A percentile compares a stretch with the other conserved stretches of the same genome.
Evolutionary conservation across 2,113 vertebrate species (phyloP).

Genomic region (Enhydra lutris): DNA sequence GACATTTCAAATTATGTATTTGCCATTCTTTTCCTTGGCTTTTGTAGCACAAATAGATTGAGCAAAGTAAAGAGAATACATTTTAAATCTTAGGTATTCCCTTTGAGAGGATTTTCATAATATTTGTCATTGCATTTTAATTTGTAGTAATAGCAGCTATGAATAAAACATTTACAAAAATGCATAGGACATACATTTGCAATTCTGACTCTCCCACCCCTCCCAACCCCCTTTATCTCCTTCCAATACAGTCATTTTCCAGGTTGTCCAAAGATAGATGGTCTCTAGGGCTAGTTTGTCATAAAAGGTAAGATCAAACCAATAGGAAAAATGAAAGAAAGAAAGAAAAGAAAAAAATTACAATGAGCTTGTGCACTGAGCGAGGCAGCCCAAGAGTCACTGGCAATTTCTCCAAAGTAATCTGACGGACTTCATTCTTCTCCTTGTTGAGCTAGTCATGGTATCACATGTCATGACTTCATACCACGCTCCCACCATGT

Average conservation of each 20-base stretch:
- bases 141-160: conserved; percentile 14
- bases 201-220: not conserved
- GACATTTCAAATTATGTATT: conserved; percentile 50
- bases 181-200: not conserved
- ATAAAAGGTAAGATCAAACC: conserved; percentile 84
- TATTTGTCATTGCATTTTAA: conserved; percentile 71
- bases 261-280: conserved; percentile 71
- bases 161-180: conserved; percentile 66
- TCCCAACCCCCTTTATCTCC: not conserved
- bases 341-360: conserved; percentile 67
- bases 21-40: conserved; percentile 20
- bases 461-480: conserved; percentile 79
- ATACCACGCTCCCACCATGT: conserved; percentile 69
- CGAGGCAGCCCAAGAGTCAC: conserved; percentile 78
- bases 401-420: conserved; percentile 77
- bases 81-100: not conserved
- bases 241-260: conserved; percentile 48
- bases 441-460: conserved; percentile 74
- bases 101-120: conserved; percentile 40
- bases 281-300: conserved; percentile 83
- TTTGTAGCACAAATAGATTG: not conserved
- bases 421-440: conserved; percentile 85
- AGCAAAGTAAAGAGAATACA: not conserved
- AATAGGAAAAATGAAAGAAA: conserved; percentile 64
- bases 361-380: conserved; percentile 78